Evolutionary conservation across 2,888 invertebrate genomes (phyloP).

Genomic region (Hypercompe scribonia): DNA sequence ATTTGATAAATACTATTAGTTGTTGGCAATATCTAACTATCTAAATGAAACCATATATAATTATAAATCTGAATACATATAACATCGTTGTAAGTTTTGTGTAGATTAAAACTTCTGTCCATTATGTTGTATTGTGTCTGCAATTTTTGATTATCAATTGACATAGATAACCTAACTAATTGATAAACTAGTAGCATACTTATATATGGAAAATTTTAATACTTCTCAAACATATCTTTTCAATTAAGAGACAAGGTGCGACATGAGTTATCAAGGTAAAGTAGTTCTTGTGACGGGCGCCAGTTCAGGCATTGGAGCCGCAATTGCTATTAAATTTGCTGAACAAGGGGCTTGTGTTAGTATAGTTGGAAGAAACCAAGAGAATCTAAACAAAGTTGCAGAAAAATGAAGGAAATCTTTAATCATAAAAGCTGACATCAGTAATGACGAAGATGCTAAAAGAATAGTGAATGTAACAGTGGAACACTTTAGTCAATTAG

Average conservation of each 20-base stretch:
- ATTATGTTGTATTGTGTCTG: neutral
- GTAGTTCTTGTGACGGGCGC: slow-evolving; percentile 55
- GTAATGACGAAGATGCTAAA: slow-evolving; percentile 28
- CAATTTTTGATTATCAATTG: neutral
- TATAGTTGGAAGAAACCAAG: slow-evolving; percentile 50
- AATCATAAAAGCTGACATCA: slow-evolving; percentile 27
- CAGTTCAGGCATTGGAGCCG: slow-evolving; percentile 56
- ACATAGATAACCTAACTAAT: neutral
- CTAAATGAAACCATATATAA: too few species aligned
- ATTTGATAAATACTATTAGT: too few species aligned
- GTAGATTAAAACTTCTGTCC: neutral
- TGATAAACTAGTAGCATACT: slow-evolving; percentile 54
- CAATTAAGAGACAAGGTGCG: neutral
- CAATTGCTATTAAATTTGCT: slow-evolving; percentile 37
- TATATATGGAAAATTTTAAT: too few species aligned
- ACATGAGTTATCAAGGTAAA: slow-evolving; percentile 54
- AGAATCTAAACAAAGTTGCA: slow-evolving; percentile 39
- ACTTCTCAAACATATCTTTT: too few species aligned
- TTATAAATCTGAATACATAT: too few species aligned
- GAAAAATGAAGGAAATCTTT: slow-evolving; percentile 26
- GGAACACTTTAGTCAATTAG: slow-evolving; percentile 30
- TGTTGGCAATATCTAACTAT: too few species aligned
- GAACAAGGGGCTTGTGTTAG: slow-evolving; percentile 47
- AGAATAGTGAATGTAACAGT: slow-evolving; percentile 26
- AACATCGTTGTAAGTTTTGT: too few species aligned